Evolutionary conservation across 1,140 invertebrate species (phyloP), one percentile per base, ranked within the genome.

Genomic region (Aphaenogaster rudis): DNA sequence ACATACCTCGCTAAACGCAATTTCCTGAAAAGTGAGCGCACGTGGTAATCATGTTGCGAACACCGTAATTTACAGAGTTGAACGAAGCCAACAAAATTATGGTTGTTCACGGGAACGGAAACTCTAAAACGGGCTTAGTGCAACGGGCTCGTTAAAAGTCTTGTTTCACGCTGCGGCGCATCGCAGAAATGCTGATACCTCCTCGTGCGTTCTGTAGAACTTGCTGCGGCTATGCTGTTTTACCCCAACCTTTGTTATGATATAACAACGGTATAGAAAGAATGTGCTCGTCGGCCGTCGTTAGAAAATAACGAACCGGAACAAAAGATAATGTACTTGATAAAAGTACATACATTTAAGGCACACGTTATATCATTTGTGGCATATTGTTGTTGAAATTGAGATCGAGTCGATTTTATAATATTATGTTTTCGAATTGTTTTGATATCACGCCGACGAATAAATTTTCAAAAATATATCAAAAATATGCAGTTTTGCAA

Each of bases 121-220:
- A 76, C 87, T 89, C 57, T 71, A 88, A 79, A 88, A 63, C 81
- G 71, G 81, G 77, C 77, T 88, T 88, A 89, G 88, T 88, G 84
- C 66, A 88, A 86, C 81, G 59, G 77, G 57, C 82, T 86, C 82
- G 74, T 86, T 86, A 86, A 86, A 86, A 86, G 82, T 86, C 61
- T 52, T 64, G 76, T 61, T 84, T 84, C 59, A 36, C 45, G 52
- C 48, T 36, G 45, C 21, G 13, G 4, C n/a, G 57, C 59, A 61
- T 76, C 66, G 61, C 50, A 54, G 59, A 80, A 63, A 79, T 63
- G 59, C 57, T 63, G 76, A 88, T 76, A 74, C 21, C 42, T 61
- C 61, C 21, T 13, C 52, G 48, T 36, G 13, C 54, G n/a, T 76
- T 63, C 17, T 76, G 42, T 63, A 48, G 17, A 84, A 63, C 52